Evolutionary conservation across 1,140 invertebrate species (phyloP).

Genomic region (Protaetia brevitarsis): DNA sequence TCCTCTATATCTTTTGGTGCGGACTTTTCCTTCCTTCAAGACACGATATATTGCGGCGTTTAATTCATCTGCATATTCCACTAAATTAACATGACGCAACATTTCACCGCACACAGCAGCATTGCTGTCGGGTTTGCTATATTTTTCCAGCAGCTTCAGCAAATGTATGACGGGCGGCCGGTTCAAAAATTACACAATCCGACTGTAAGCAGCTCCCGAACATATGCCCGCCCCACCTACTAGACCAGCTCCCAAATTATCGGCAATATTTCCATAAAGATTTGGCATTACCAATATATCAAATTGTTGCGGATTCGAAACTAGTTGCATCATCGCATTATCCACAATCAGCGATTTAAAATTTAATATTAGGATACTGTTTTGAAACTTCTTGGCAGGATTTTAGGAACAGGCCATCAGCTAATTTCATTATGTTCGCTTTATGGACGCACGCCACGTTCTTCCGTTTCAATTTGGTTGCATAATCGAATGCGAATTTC

Average conservation of each 20-base stretch:
- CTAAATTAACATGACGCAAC: constrained; percentile 85
- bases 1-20: constrained; percentile 89
- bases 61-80: constrained; percentile 78
- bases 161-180: constrained; percentile 92
- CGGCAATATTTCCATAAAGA: constrained; percentile 95
- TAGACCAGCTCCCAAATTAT: constrained; percentile 93
- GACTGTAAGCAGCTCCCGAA: constrained; percentile 84
- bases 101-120: constrained; percentile 89
- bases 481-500: constrained; percentile 81
- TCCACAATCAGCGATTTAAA: constrained; percentile 98
- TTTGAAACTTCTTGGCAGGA: constrained; percentile 82
- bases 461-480: constrained; percentile 66
- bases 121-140: constrained; percentile 97
- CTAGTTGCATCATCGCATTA: constrained; percentile 98
- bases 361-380: constrained; percentile 87
- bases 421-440: constrained; percentile 92
- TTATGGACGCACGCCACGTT: constrained; percentile 86
- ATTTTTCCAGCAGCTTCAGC: constrained; percentile 93
- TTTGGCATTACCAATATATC: constrained; percentile 95
- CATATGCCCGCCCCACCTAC: constrained; percentile 96
- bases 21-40: constrained; percentile 82
- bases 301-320: constrained; percentile 75
- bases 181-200: constrained; percentile 93
- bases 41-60: constrained; percentile 83
- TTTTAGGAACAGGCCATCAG: constrained; percentile 91